These are phyloP conservation scores for Sminthurides bifidus DNA, from an alignment of 1,140 invertebrate species.

Conservation along the genomic window DNA sequence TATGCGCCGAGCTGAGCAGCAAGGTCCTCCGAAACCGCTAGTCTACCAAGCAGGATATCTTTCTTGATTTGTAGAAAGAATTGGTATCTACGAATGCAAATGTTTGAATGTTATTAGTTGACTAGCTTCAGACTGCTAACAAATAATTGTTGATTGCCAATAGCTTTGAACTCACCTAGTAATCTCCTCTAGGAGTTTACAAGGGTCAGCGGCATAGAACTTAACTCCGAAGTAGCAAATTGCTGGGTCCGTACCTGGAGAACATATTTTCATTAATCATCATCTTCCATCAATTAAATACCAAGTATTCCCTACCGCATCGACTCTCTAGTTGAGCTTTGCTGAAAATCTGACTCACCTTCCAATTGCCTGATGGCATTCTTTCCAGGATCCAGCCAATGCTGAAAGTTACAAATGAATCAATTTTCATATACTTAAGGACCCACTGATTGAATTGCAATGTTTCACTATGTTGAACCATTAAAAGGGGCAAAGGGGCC, in stretches of 20 bases:
- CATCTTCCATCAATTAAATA: not conserved
- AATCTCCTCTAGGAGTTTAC: conserved; percentile 86
- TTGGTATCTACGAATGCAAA: conserved; percentile 60
- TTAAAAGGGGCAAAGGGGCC: too few relatives aligned
- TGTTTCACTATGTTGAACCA: too few relatives aligned
- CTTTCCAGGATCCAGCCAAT: conserved; percentile 79
- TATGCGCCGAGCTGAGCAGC: conserved; percentile 85
- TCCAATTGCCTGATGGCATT: conserved; percentile 69
- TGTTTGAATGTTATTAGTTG: conserved; percentile 3
- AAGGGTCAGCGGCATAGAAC: conserved; percentile 96
- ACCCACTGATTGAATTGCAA: too few relatives aligned
- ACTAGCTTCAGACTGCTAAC: conserved; percentile 2
- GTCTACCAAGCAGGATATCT: conserved; percentile 78
- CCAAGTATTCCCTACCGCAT: not conserved
- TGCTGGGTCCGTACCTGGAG: conserved; percentile 53
- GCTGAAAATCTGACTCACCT: conserved; percentile 35
- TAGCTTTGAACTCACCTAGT: conserved; percentile 53
- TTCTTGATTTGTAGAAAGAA: conserved; percentile 92
- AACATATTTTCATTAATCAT: conserved; percentile 19
- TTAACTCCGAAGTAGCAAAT: conserved; percentile 96
- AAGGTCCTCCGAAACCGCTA: conserved; percentile 75
- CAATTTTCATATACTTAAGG: too few relatives aligned
- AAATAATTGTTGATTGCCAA: too few relatives aligned
- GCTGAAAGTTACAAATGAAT: conserved; percentile 44
- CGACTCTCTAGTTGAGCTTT: not conserved